A percentile compares a stretch with the other conserved stretches of the same genome.
phyloP scores from a whole-genome alignment of 2,888 invertebrate genomes.

The Lithophane semibrunnea region DNA sequence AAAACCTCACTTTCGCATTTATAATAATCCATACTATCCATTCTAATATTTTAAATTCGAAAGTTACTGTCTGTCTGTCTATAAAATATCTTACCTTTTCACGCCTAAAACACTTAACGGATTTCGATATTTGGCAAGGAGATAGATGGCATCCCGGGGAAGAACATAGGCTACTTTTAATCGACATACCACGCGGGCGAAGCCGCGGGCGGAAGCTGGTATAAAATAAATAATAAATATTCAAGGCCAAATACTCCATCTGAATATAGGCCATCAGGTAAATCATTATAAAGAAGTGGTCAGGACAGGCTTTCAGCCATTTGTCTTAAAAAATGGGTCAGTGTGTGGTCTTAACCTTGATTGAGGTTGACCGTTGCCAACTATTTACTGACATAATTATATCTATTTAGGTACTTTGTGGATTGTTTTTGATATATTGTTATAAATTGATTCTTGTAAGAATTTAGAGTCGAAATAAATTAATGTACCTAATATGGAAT shows the following conservation, averaged over 20 bases:
- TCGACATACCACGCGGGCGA: no score
- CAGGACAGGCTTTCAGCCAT: conserved; percentile 10
- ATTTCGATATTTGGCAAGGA: no score
- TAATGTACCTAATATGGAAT: background rate
- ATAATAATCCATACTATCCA: no score
- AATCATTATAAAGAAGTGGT: conserved; percentile 33
- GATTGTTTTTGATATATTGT: conserved; percentile 26
- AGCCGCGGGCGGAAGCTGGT: no score
- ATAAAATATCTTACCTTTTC: no score
- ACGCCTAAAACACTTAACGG: no score
- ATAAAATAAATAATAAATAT: background rate
- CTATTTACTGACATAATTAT: conserved; percentile 29
- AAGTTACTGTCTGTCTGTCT: no score
- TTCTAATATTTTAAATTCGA: no score
- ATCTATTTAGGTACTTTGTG: conserved; percentile 21
- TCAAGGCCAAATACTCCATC: background rate
- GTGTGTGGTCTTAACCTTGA: conserved; percentile 38
- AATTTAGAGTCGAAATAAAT: conserved; percentile 10
- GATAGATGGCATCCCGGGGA: no score
- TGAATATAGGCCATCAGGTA: conserved; percentile 39
- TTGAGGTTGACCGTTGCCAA: conserved; percentile 35
- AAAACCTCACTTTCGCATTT: no score
- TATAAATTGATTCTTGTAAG: conserved; percentile 1
- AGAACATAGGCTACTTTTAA: no score
- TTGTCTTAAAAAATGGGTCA: conserved; percentile 54